A percentile compares a stretch with the other conserved stretches of the same genome.
phyloP scores from a whole-genome alignment of 2,888 invertebrate species.

The Hemicrepidius hirtus region DNA sequence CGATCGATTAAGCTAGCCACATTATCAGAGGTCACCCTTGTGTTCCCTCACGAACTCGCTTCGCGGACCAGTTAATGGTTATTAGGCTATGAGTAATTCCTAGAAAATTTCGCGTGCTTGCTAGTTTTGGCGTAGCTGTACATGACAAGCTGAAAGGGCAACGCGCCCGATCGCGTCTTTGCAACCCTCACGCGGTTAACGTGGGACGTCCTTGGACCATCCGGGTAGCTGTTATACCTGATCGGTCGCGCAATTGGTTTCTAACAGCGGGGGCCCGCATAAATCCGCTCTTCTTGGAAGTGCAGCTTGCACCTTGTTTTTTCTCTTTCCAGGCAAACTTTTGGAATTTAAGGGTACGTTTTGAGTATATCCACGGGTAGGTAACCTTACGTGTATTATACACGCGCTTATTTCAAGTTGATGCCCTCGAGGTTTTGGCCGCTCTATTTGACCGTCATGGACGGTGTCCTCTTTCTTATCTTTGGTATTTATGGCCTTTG shows the following conservation, averaged over 20 bases:
- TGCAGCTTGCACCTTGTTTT: conserved; percentile 31
- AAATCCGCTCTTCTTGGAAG: conserved; percentile 15
- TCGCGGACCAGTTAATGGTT: conserved; percentile 42
- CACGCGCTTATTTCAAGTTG: conserved; percentile 34
- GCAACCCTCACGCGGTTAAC: conserved; percentile 56
- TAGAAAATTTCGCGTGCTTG: conserved; percentile 61
- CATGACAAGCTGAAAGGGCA: conserved; percentile 49
- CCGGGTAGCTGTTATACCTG: conserved; percentile 47
- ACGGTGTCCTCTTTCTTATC: conserved; percentile 62
- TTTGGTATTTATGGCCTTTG: conserved; percentile 50
- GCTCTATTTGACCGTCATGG: conserved; percentile 24
- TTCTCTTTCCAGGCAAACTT: not conserved
- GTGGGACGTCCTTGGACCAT: conserved; percentile 58
- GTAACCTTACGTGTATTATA: no score
- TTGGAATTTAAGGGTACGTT: conserved; percentile 13
- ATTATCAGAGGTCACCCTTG: conserved; percentile 39
- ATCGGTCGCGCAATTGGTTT: conserved; percentile 51
- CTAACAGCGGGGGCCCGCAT: conserved; percentile 40
- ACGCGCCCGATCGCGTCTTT: conserved; percentile 52
- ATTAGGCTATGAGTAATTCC: conserved; percentile 58
- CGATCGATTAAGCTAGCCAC: conserved; percentile 32
- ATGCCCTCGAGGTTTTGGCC: conserved; percentile 37
- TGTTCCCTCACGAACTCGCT: conserved; percentile 28
- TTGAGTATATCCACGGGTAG: no score
- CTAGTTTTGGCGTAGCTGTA: conserved; percentile 59